phyloP scores from a whole-genome alignment of 2,797 vertebrate genomes.

The Sebastes baramenuke region DNA sequence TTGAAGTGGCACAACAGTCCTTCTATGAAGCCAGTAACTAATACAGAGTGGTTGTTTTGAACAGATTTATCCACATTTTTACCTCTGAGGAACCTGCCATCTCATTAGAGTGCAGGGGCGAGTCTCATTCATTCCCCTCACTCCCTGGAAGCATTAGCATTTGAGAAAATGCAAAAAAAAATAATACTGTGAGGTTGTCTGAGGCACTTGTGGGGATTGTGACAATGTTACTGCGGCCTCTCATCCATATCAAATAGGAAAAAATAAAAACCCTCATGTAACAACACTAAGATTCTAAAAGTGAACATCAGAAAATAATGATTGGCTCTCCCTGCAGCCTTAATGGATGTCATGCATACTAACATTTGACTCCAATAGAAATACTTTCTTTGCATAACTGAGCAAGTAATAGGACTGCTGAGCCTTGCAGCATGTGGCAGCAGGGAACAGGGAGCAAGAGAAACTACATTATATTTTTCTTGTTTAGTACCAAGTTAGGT shows the following conservation, averaged over 20 bases:
- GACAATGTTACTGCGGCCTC: slow-evolving; percentile 14
- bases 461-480: neutral
- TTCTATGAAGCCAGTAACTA: slow-evolving; percentile 6
- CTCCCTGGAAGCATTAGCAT: slow-evolving; percentile 5
- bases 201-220: neutral
- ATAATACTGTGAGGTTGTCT: slow-evolving; percentile 21
- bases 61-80: slow-evolving; percentile 15
- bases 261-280: slow-evolving; percentile 5
- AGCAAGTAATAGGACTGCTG: slow-evolving; percentile 18
- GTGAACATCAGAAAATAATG: slow-evolving; percentile 18
- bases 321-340: slow-evolving; percentile 24
- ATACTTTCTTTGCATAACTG: slow-evolving; percentile 23
- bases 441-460: neutral
- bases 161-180: slow-evolving; percentile 15
- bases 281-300: slow-evolving; percentile 16
- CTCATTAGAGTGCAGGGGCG: slow-evolving; percentile 2
- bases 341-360: slow-evolving; percentile 36
- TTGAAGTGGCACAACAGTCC: slow-evolving; percentile 6
- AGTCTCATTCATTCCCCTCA: neutral
- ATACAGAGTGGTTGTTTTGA: slow-evolving; percentile 16
- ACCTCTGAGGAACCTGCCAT: slow-evolving; percentile 9
- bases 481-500: slow-evolving; percentile 1
- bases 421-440: slow-evolving; percentile 10
- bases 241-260: slow-evolving; percentile 25
- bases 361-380: slow-evolving; percentile 35